phyloP scores from a whole-genome alignment of 35 echinoderm and acorn worm species.

The Diadema setosum region DNA sequence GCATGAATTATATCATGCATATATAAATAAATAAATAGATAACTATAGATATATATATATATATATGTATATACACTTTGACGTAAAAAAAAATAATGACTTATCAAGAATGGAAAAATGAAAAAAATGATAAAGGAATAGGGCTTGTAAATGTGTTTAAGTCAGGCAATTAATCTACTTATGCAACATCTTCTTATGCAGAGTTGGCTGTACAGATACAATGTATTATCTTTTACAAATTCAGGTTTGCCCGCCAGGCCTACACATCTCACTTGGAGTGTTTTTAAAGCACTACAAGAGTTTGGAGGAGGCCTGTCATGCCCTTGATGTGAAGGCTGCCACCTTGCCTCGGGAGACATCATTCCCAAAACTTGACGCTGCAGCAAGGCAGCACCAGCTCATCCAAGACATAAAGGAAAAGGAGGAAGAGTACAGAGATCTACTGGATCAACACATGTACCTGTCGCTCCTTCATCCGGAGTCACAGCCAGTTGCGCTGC shows the following conservation, averaged over 20 bases:
- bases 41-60: too few relatives aligned
- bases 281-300: slow-evolving; percentile 41
- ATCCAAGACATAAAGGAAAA: neutral
- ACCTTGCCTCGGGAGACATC: neutral
- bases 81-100: too few relatives aligned
- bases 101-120: too few relatives aligned
- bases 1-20: too few relatives aligned
- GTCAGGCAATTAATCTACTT: too few relatives aligned
- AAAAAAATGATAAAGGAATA: too few relatives aligned
- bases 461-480: neutral
- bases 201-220: too few relatives aligned
- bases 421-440: neutral
- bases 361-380: neutral
- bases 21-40: too few relatives aligned
- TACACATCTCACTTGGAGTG: slow-evolving; percentile 51
- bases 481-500: neutral
- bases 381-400: neutral
- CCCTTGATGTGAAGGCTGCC: slow-evolving; percentile 31
- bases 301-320: slow-evolving; percentile 17
- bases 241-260: slow-evolving; percentile 58
- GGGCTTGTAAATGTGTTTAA: too few relatives aligned
- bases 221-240: too few relatives aligned
- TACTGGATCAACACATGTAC: neutral
- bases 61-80: too few relatives aligned
- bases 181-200: too few relatives aligned